phyloP scores from a whole-genome alignment of 1,140 invertebrate genomes.

The Penaeus japonicus region DNA sequence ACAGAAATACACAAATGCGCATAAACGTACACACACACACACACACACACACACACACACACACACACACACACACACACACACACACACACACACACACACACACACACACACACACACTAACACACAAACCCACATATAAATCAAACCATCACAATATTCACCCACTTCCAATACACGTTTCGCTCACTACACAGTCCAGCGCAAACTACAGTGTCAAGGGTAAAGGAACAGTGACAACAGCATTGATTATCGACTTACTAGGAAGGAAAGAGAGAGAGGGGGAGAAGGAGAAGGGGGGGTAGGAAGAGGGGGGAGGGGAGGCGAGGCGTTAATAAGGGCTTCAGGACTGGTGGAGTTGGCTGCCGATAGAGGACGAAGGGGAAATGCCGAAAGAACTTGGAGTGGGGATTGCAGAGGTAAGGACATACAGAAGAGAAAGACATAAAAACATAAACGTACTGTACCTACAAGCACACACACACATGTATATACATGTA shows the following conservation, averaged over 20 bases:
- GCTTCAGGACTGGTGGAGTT: no score
- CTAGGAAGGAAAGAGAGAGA: background rate
- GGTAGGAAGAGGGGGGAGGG: background rate
- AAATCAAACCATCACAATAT: no score
- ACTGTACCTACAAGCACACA: background rate
- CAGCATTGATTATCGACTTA: no score
- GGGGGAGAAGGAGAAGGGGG: background rate
- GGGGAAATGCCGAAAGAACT: background rate
- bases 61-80: background rate
- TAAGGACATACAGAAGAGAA: background rate
- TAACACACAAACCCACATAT: background rate
- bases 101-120: background rate
- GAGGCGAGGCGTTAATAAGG: background rate
- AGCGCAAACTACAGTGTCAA: no score
- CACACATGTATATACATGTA: slow-evolving; percentile 9
- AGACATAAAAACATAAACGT: no score
- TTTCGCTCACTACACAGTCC: no score
- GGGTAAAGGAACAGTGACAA: no score
- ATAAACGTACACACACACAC: background rate
- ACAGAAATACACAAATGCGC: background rate
- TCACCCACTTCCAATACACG: no score
- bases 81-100: background rate
- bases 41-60: background rate
- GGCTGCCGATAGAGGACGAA: no score
- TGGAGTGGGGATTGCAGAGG: background rate